Percentiles rank a stretch among this genome's conserved stretches.
phyloP scores from a whole-genome alignment of 2,797 vertebrate species.

The Pseudomugil gertrudae region DNA sequence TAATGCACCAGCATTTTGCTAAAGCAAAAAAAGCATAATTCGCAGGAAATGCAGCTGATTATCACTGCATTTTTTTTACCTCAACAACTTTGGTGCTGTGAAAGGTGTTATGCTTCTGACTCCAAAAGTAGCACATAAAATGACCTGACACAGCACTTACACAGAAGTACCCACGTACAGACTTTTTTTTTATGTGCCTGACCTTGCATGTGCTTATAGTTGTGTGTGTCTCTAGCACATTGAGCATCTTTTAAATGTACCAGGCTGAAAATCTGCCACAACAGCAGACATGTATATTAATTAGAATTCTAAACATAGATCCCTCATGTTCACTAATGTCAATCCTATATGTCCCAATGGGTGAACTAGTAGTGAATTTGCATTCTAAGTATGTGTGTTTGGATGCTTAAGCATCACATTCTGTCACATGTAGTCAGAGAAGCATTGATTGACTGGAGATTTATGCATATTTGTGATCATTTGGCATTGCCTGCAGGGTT shows the following conservation, averaged over 20 bases:
- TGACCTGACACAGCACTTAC: constrained; percentile 71
- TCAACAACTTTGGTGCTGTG: constrained; percentile 43
- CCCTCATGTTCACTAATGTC: constrained; percentile 53
- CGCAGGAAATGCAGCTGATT: constrained; percentile 28
- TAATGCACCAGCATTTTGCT: constrained; percentile 2
- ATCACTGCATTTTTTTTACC: constrained; percentile 29
- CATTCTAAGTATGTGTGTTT: constrained; percentile 36
- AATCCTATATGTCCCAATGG: constrained; percentile 38
- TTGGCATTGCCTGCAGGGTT: constrained; percentile 25
- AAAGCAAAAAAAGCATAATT: constrained; percentile 28
- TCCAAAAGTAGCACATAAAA: constrained; percentile 65
- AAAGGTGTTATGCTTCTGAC: constrained; percentile 48
- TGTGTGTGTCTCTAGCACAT: constrained; percentile 34
- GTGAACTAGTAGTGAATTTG: constrained; percentile 38
- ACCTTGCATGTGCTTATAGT: constrained; percentile 58
- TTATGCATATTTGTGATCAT: constrained; percentile 48
- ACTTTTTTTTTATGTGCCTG: constrained; percentile 59
- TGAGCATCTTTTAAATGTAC: constrained; percentile 40
- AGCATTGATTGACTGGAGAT: constrained; percentile 46
- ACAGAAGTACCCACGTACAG: constrained; percentile 65
- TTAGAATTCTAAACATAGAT: constrained; percentile 61
- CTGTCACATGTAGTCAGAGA: constrained; percentile 39
- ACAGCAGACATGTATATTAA: constrained; percentile 55
- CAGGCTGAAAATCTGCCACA: constrained; percentile 45
- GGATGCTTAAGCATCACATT: constrained; percentile 29